A percentile compares a stretch with the other conserved stretches of the same genome.
Conservation (phyloP, 2,113 vertebrate species). For the Brachyhypopomus gauderio region DNA sequence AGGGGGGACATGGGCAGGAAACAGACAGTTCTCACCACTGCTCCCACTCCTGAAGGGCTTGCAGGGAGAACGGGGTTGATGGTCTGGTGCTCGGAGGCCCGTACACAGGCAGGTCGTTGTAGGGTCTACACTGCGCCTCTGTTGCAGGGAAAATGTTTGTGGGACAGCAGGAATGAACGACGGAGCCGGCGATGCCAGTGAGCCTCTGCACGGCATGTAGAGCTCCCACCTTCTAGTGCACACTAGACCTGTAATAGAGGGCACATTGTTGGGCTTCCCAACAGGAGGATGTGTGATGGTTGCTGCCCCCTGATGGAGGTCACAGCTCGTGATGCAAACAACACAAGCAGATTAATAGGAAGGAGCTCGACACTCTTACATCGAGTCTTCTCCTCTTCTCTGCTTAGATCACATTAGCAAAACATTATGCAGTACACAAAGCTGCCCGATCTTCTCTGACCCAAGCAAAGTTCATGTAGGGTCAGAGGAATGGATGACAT, state of each 20-base stretch:
- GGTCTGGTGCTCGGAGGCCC: slow-evolving; percentile 17
- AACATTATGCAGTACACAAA: background rate
- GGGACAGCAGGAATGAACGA: slow-evolving; percentile 33
- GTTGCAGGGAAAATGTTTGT: slow-evolving; percentile 49
- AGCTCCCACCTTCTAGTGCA: slow-evolving; percentile 14
- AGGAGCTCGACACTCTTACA: background rate
- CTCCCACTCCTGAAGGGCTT: background rate
- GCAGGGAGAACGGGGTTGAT: slow-evolving; percentile 8
- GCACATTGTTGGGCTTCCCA: slow-evolving; percentile 31
- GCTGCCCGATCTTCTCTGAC: background rate
- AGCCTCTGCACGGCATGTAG: slow-evolving; percentile 27
- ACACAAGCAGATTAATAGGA: background rate
- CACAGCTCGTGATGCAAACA: slow-evolving; percentile 8
- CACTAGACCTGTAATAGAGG: slow-evolving; percentile 31
- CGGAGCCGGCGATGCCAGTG: slow-evolving; percentile 18
- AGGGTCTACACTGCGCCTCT: slow-evolving; percentile 36
- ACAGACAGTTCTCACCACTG: too few relatives aligned
- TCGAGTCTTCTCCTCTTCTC: slow-evolving; percentile 9
- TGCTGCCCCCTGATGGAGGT: slow-evolving; percentile 27
- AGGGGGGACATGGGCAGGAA: too few relatives aligned
- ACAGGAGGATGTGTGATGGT: background rate
- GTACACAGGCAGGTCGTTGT: slow-evolving; percentile 33
- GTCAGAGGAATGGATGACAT: background rate
- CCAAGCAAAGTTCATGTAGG: background rate
- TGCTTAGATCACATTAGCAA: background rate